Evolutionary conservation across 2,113 vertebrate genomes (phyloP).

Genomic region (Echinops telfairi): DNA sequence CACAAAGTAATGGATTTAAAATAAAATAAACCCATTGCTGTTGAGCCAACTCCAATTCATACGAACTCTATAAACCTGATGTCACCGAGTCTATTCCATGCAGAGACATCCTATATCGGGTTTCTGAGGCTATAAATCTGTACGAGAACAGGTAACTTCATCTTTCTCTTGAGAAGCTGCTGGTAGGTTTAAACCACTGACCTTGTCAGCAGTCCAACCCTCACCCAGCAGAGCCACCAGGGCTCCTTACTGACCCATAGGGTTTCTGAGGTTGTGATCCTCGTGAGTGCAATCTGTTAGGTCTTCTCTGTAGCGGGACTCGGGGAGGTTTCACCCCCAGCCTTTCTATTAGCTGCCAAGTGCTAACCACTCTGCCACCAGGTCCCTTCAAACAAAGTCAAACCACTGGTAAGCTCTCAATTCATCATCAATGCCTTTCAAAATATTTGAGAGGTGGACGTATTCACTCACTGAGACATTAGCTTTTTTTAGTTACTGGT

Average conservation of each 20-base stretch:
- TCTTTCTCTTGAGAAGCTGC: no score
- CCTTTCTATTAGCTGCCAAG: no score
- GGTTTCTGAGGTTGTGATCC: not conserved
- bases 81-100: no score
- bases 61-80: not conserved
- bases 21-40: not conserved
- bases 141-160: no score
- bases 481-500: not conserved
- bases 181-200: no score
- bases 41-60: not conserved
- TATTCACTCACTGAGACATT: not conserved
- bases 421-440: not conserved
- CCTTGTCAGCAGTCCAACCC: no score
- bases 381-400: not conserved
- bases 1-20: constrained; percentile 54
- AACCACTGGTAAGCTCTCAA: constrained; percentile 22
- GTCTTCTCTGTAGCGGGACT: not conserved
- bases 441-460: not conserved
- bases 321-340: no score
- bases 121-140: no score
- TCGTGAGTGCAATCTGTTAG: not conserved
- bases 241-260: no score
- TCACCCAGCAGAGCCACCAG: no score
- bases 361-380: not conserved
- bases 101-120: no score